Base-by-base conservation (phyloP, 2,888 invertebrate genomes). In the Drosophila eohydei region DNA sequence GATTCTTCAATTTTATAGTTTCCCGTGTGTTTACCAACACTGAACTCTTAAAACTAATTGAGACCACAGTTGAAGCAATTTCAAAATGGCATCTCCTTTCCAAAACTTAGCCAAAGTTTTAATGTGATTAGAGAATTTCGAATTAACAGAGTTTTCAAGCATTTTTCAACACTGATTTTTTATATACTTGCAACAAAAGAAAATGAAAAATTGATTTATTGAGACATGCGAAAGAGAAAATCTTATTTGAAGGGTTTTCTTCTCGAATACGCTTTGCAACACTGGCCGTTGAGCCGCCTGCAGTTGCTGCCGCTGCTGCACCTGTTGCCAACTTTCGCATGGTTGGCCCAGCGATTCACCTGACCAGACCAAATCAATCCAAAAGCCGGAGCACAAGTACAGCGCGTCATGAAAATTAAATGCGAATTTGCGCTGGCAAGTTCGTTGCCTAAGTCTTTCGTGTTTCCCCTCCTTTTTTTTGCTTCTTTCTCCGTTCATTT, bases 381-480 rank as follows among this genome's bases (percentile, higher is more conserved):
- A 26, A 38, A 44, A 54, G 28, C 56, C 40, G 54, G 44, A 51
- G 57, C 67, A 9, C 60, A 71, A 75, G 72, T 67, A 60, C 59
- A 58, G 63, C 61, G 48, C 65, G 74, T 74, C 74, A 74, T 63
- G 72, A 64, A 74, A 67, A 66, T 63, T 38, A 70, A 70, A 64
- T 78, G 66, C 44, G 50, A 51, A 55, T 36, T 48, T 41, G 36
- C 46, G 38, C 63, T 67, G 69, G 34, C 74, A 75, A 77, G 90
- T 89, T 86, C 60, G 86, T 80, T 90, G 81, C 83, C 76, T 74
- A 81, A 88, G 83, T 86, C 89, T 81, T 89, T 83, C 68, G 77
- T 62, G 59, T 66, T 40, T 1, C 14, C 16, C 3, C 21, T 8
- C 12, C 0, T 51, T 51, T 51, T 16, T 7, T 21, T 12, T 51